Evolutionary conservation across 2,888 invertebrate species (phyloP), one percentile per base, ranked within the genome.

Genomic region (Empis stercorea): DNA sequence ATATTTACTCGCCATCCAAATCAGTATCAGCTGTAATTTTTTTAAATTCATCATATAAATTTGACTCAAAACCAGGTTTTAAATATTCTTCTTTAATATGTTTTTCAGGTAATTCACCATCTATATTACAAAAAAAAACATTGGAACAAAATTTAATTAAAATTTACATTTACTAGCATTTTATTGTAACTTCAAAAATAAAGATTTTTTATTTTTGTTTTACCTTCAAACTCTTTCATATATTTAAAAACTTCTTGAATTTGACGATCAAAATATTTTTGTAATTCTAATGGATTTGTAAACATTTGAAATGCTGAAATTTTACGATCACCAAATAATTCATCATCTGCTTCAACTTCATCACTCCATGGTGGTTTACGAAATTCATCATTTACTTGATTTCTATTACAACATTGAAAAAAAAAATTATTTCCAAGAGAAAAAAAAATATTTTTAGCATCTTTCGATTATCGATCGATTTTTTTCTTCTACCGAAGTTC

Each of bases 261-360:
- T 61, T 80, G 76, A 10, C 73, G 68, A 57, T 79, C 78, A 56
- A 79, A 78, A 54, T 74, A 76, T 50, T 71, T 70, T 50, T 77
- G 76, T 62, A 79, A 73, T 63, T 79, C 74, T 52, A 76, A 55
- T 0, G 79, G 78, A 63, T 76, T 74, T 17, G 73, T 71, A 51
- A 76, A 76, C n/a, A 79, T 64, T 54, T 72, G 69, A 55, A 79
- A 77, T 10, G 70, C 62, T 52, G 68, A 68, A 51, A 62, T 64
- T 30, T 64, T 61, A 55, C 66, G 64, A 47, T 64, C 63, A 27
- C 66, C 66, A 44, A 66, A 68, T 14, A 68, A 57, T 48, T 69
- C 69, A 54, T 69, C 69, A 43, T 69, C 68, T 6, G 67, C 66
- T 55, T 70, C 69, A 23, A 62, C 61, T 48, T 70, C 69, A 44